These are phyloP conservation scores for Forficula auricularia DNA, from an alignment of 1,140 invertebrate species.

Conservation along the genomic window DNA sequence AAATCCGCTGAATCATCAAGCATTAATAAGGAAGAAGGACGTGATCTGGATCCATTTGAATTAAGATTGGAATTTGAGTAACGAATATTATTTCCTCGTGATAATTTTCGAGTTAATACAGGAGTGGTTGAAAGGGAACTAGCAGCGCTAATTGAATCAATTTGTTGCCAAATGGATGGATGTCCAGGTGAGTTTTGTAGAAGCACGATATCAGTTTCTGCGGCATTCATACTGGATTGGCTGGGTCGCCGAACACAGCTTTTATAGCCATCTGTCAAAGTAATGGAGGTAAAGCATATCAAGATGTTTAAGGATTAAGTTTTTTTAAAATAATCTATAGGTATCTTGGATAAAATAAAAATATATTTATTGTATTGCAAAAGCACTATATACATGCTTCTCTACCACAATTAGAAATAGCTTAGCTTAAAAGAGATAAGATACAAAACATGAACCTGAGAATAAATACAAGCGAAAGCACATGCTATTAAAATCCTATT, in stretches of 20 bases:
- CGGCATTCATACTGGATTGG: not conserved
- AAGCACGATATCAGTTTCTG: conserved; percentile 33
- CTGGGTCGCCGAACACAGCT: conserved; percentile 3
- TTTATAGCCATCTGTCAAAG: not conserved
- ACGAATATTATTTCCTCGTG: not conserved
- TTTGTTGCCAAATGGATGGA: conserved; percentile 28
- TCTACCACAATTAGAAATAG: too few relatives aligned
- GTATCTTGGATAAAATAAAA: too few relatives aligned
- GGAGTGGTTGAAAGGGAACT: conserved; percentile 26
- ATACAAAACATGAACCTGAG: too few relatives aligned
- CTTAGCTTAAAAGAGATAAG: too few relatives aligned
- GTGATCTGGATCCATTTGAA: not conserved
- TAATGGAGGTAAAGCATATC: too few relatives aligned
- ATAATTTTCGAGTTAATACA: conserved; percentile 19
- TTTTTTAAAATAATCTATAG: too few relatives aligned
- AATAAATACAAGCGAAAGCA: too few relatives aligned
- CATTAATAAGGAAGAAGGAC: conserved; percentile 20
- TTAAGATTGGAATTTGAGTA: not conserved
- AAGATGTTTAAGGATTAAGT: too few relatives aligned
- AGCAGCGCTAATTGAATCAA: conserved; percentile 19
- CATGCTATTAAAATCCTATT: too few relatives aligned
- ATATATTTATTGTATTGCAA: too few relatives aligned
- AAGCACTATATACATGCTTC: too few relatives aligned
- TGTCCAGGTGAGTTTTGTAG: conserved; percentile 32
- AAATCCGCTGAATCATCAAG: not conserved